Evolutionary conservation across 2,113 vertebrate species (phyloP), one percentile per base, ranked within the genome.

Genomic region (Microtus montanus): DNA sequence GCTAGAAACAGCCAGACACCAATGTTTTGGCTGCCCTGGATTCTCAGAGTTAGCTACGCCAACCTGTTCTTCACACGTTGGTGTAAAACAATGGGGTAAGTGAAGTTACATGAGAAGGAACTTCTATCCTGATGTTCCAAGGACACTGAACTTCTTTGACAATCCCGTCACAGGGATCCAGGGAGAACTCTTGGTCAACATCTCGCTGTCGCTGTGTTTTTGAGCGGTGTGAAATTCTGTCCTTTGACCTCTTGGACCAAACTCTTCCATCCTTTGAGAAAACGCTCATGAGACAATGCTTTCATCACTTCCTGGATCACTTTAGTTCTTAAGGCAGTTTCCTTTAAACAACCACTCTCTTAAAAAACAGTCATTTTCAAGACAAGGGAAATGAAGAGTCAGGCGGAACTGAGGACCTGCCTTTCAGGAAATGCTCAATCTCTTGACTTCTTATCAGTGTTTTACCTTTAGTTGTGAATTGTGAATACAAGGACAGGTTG

Each of bases 381-480:
- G 44, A 38, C 52, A 93, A 86, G 8, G 88, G 83, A 88, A 95
- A 82, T 47, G 61, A 88, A 92, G n/a, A 85, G 8, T 68, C 80
- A 7, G 91, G 0, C 75, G 35, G 75, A 96, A 73, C 44, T 30
- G 33, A 93, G 73, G 3, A 6, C 70, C 17, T 1, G 8, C 90
- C 13, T 35, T 95, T 95, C 35, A 64, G 74, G 77, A 95, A 85
- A 49, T 10, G 33, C 35, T 93, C 49, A 20, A 24, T 85, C 88
- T 38, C 33, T 64, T 94, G 71, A 87, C 38, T 95, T 93, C 89
- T 85, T 7, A 38, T 63, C 78, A 94, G 41, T 7, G 19, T 85
- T 35, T 82, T 90, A 54, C 49, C 54, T 93, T 92, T 89, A 86
- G 75, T 87, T 47, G 90, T 92, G 77, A 80, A 90, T 88, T 88